Conservation (phyloP, 64 coral and sea anemone species). For the Montipora foliosa region DNA sequence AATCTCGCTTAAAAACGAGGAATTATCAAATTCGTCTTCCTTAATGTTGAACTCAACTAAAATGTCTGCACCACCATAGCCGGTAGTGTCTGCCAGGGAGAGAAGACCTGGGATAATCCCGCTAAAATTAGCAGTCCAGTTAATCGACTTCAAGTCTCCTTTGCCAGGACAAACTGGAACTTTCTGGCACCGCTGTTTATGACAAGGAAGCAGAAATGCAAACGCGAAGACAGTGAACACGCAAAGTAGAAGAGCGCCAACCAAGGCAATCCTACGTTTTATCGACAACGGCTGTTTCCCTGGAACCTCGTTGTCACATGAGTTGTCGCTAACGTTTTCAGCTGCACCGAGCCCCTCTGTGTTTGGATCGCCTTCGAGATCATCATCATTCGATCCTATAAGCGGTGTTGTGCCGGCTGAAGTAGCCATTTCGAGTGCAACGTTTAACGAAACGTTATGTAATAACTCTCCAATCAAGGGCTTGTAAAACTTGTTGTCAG, state of each 20-base stretch:
- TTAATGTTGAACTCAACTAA: conserved; percentile 75
- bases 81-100: conserved; percentile 23
- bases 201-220: conserved; percentile 89
- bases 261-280: conserved; percentile 74
- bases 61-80: conserved; percentile 17
- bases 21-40: not conserved
- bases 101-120: conserved; percentile 50
- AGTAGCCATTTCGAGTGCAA: conserved; percentile 38
- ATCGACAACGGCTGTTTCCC: conserved; percentile 72
- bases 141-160: not conserved
- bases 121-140: conserved; percentile 67
- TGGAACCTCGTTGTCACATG: conserved; percentile 44
- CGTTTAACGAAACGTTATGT: not conserved
- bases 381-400: not conserved
- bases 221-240: conserved; percentile 93
- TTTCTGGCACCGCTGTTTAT: conserved; percentile 67
- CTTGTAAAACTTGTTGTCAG: not conserved
- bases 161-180: not conserved
- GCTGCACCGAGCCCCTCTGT: conserved; percentile 29
- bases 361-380: conserved; percentile 20
- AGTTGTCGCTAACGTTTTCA: not conserved
- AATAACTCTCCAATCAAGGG: not conserved
- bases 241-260: conserved; percentile 83
- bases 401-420: conserved; percentile 12
- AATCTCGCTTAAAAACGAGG: conserved; percentile 46